phyloP scores from a whole-genome alignment of 2,888 invertebrate genomes.

The Lithodes maja region DNA sequence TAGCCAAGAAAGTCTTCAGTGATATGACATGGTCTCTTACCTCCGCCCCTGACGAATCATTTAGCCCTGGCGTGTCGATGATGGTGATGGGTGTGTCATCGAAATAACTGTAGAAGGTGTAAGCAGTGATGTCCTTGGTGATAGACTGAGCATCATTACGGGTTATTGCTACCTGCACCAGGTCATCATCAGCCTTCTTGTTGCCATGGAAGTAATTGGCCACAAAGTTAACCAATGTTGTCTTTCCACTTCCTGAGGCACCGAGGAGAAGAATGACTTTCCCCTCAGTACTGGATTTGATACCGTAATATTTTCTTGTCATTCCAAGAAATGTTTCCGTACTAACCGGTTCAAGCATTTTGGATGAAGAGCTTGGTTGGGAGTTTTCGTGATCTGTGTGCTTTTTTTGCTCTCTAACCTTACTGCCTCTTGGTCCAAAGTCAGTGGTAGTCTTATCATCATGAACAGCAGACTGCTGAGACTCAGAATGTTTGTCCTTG shows the following conservation, averaged over 20 bases:
- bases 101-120: slow-evolving; percentile 26
- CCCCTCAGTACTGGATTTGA: not conserved
- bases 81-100: slow-evolving; percentile 33
- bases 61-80: slow-evolving; percentile 46
- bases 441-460: no score
- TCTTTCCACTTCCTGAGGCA: slow-evolving; percentile 38
- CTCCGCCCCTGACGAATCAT: slow-evolving; percentile 50
- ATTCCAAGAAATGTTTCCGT: slow-evolving; percentile 15
- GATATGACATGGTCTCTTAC: slow-evolving; percentile 40
- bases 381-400: no score
- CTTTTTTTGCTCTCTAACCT: no score
- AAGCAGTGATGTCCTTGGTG: slow-evolving; percentile 34
- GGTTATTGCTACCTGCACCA: slow-evolving; percentile 18
- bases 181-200: slow-evolving; percentile 25
- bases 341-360: no score
- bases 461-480: no score
- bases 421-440: no score
- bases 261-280: slow-evolving; percentile 43
- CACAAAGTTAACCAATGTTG: not conserved
- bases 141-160: slow-evolving; percentile 21
- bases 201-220: slow-evolving; percentile 42
- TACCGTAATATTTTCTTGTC: slow-evolving; percentile 36
- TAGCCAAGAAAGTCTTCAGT: slow-evolving; percentile 51
- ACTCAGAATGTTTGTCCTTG: no score
- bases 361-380: no score